Evolutionary conservation across 2,888 invertebrate genomes (phyloP).

Genomic region (Mellilla xanthometata): DNA sequence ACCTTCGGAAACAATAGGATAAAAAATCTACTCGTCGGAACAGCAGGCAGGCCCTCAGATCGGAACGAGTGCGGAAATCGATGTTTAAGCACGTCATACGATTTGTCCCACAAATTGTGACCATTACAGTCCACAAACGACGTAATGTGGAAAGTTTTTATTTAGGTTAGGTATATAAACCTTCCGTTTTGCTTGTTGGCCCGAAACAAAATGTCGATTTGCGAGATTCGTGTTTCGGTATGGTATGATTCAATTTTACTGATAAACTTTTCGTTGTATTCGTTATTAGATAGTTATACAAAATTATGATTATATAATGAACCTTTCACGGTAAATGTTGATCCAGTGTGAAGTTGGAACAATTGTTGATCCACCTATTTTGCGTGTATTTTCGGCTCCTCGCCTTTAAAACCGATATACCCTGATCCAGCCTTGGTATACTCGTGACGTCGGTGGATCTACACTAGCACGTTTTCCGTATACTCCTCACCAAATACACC

Average conservation of each 20-base stretch:
- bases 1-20: conserved; percentile 45
- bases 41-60: conserved; percentile 22
- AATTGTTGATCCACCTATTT: too few relatives aligned
- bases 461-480: too few relatives aligned
- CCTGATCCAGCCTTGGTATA: too few relatives aligned
- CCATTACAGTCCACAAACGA: conserved; percentile 29
- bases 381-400: too few relatives aligned
- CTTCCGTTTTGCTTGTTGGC: background rate
- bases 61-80: conserved; percentile 45
- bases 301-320: too few relatives aligned
- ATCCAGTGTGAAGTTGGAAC: too few relatives aligned
- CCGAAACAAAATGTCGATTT: background rate
- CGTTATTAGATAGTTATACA: too few relatives aligned
- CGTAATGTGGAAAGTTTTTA: conserved; percentile 21
- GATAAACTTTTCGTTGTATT: too few relatives aligned
- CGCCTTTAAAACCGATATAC: too few relatives aligned
- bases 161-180: conserved; percentile 9
- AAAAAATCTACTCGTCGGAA: conserved; percentile 33
- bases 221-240: background rate
- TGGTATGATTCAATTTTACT: background rate
- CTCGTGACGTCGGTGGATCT: too few relatives aligned
- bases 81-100: conserved; percentile 48
- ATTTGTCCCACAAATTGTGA: conserved; percentile 51
- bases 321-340: too few relatives aligned
- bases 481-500: too few relatives aligned